Percentiles rank a stretch among this genome's conserved stretches.
phyloP scores from a whole-genome alignment of 37 sponge, comb jelly and placozoan genomes.

The Aplysina aerophoba region DNA sequence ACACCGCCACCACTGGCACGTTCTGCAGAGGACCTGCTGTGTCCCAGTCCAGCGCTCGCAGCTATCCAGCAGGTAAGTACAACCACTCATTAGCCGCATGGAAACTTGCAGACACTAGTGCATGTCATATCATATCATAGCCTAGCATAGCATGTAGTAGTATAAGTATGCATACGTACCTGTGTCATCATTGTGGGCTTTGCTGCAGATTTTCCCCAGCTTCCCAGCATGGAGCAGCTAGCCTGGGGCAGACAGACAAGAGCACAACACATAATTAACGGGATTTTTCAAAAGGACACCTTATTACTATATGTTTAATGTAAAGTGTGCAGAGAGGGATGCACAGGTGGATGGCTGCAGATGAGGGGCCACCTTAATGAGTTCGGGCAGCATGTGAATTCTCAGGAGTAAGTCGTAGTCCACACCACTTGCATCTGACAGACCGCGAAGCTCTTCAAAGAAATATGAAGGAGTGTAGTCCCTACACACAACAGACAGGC shows the following conservation, averaged over 20 bases:
- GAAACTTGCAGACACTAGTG: neutral
- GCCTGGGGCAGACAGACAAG: neutral
- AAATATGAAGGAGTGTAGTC: conserved; percentile 49
- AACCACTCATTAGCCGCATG: neutral
- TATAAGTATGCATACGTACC: conserved; percentile 7
- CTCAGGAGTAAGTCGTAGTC: conserved; percentile 44
- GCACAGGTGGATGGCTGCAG: too few species aligned
- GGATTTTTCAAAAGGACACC: too few species aligned
- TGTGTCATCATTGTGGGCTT: conserved; percentile 36
- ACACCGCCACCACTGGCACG: conserved; percentile 57
- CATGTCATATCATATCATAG: neutral
- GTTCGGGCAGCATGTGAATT: conserved; percentile 71
- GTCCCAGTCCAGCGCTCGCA: conserved; percentile 72
- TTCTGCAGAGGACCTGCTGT: conserved; percentile 53
- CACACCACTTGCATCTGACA: conserved; percentile 58
- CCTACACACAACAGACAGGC: neutral
- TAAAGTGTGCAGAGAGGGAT: too few species aligned
- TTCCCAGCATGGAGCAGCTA: conserved; percentile 73
- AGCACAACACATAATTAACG: too few species aligned
- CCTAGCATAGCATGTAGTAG: neutral
- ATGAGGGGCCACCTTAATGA: conserved; percentile 66
- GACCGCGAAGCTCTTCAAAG: conserved; percentile 54
- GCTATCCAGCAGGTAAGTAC: neutral
- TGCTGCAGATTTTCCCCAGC: conserved; percentile 49
- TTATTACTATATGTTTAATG: too few species aligned